Conservation (phyloP, 37 sponge, comb jelly and placozoan species). For the Ianthella basta region DNA sequence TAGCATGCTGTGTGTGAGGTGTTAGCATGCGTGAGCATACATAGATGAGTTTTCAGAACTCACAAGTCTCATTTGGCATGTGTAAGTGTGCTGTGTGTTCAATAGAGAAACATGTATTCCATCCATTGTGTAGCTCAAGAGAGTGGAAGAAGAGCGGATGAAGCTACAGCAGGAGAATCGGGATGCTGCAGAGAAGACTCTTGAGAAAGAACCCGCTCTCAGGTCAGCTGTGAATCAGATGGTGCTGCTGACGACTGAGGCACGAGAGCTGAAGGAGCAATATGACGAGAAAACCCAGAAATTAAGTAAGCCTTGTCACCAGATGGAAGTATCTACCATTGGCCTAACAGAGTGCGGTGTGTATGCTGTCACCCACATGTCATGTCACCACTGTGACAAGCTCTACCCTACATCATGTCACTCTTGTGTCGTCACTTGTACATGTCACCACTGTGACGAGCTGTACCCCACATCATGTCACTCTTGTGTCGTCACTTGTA, state of each 20-base stretch:
- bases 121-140: conserved; percentile 35
- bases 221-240: conserved; percentile 22
- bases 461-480: too few species aligned
- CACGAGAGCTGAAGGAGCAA: conserved; percentile 40
- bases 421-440: background rate
- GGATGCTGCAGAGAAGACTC: conserved; percentile 32
- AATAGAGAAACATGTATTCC: too few species aligned
- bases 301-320: conserved; percentile 41
- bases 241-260: background rate
- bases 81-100: too few species aligned
- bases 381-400: too few species aligned
- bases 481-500: background rate
- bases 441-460: background rate
- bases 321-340: background rate
- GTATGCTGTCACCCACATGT: background rate
- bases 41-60: too few species aligned
- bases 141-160: background rate
- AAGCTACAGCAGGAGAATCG: conserved; percentile 32
- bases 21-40: too few species aligned
- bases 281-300: conserved; percentile 33
- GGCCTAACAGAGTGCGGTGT: too few species aligned
- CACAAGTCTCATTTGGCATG: too few species aligned
- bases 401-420: too few species aligned
- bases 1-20: too few species aligned
- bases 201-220: conserved; percentile 47